phyloP scores from a whole-genome alignment of 92 coral and sea anemone genomes.

The Anthopleura xanthogrammica region DNA sequence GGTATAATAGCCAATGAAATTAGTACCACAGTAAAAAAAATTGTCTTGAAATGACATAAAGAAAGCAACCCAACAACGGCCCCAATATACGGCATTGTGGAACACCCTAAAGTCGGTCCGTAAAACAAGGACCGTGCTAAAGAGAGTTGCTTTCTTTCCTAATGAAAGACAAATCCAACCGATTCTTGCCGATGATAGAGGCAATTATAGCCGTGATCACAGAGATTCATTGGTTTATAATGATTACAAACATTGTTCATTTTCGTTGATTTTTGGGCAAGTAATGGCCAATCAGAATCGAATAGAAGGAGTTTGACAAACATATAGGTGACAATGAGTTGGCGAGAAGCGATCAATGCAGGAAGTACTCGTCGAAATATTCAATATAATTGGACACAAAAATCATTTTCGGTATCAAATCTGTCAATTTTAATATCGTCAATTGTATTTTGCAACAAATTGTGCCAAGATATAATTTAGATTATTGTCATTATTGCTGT shows the following conservation, averaged over 20 bases:
- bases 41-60: background rate
- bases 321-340: background rate
- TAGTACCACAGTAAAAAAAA: background rate
- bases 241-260: constrained; percentile 14
- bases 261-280: background rate
- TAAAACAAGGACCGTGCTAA: background rate
- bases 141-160: background rate
- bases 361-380: constrained; percentile 22
- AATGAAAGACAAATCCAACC: background rate
- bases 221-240: background rate
- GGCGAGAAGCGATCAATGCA: constrained; percentile 1
- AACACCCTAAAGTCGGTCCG: background rate
- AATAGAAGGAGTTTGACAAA: constrained; percentile 6
- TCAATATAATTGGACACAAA: constrained; percentile 17
- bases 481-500: background rate
- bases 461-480: background rate
- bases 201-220: background rate
- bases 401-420: background rate
- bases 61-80: background rate
- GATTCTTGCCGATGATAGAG: background rate
- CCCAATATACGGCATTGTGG: background rate
- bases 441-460: background rate
- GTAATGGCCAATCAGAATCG: constrained; percentile 15
- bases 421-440: background rate
- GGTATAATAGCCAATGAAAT: background rate